Base-by-base conservation (phyloP, 2,113 vertebrate species). In the Cygnus buccinator region DNA sequence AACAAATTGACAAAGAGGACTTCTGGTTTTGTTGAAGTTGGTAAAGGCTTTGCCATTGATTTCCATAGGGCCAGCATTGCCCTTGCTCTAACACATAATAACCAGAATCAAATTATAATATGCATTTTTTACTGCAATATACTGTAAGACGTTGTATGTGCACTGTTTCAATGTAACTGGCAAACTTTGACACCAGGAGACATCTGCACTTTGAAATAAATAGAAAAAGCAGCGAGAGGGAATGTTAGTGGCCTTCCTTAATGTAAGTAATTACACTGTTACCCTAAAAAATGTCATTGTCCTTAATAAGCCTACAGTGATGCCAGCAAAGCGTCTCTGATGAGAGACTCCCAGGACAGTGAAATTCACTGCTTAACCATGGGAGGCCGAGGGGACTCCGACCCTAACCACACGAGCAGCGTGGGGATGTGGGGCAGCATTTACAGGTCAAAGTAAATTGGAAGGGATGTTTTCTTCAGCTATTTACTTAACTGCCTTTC, bases 401-500 rank as follows among this genome's bases (percentile, higher is more conserved):
- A 81, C 46, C 59, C 66, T 39, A 84, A 81, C 70, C 77, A 78
- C 66, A 68, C 4, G 54, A 62, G n/a, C 35, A 62, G 16, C 13
- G 10, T 55, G 62, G 83, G 0, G 1, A 82, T 84, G 58, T n/a
- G 23, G 26, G 76, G 74, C 1, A 2, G 41, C 59, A 39, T 37
- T 89, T 70, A 57, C 58, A 70, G 50, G 58, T 44, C 81, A 80
- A 82, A 90, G n/a, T 43, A 76, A 91, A 91, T 31, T n/a, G 62
- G 67, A 77, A 80, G 1, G 10, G 75, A 75, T 94, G 48, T 85
- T 87, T 95, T 77, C 82, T 67, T 73, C 78, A 52, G 20, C 19
- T 21, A 73, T 90, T 89, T 89, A 79, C 28, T 93, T 62, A 73
- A 85, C 83, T 90, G 79, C 71, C 41, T 93, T 93, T 90, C 75